These are phyloP conservation scores for Arenaria interpres DNA, from an alignment of 2,113 vertebrate species.

Conservation along the genomic window DNA sequence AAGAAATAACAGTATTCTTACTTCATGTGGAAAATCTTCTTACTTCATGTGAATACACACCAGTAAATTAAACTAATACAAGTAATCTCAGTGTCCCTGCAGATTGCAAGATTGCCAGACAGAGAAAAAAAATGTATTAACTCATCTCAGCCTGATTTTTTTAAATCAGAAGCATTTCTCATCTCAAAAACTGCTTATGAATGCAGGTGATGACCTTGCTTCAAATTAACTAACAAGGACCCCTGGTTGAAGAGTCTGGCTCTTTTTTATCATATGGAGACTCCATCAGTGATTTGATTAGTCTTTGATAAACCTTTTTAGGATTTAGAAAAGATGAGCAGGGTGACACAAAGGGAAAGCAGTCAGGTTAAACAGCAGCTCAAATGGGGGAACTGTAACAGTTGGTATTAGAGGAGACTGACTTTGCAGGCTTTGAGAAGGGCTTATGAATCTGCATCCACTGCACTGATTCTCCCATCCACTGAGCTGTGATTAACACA, in stretches of 20 bases:
- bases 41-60: not conserved
- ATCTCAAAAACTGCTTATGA: not conserved
- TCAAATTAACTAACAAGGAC: not conserved
- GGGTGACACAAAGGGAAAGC: not conserved
- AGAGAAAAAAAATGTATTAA: not conserved
- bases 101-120: not conserved
- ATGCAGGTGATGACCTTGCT: not conserved
- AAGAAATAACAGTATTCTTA: not conserved
- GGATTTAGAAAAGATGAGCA: not conserved
- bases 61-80: not conserved
- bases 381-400: not conserved
- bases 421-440: not conserved
- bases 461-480: not conserved
- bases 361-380: not conserved
- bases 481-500: slow-evolving; percentile 12
- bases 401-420: not conserved
- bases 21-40: slow-evolving; percentile 5
- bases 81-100: not conserved
- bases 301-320: not conserved
- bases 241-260: not conserved
- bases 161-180: not conserved
- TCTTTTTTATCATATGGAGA: not conserved
- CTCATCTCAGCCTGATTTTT: not conserved
- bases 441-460: not conserved
- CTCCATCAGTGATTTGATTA: not conserved